Evolutionary conservation across 2,113 vertebrate species (phyloP).

Genomic region (Gorsachius goisagi): DNA sequence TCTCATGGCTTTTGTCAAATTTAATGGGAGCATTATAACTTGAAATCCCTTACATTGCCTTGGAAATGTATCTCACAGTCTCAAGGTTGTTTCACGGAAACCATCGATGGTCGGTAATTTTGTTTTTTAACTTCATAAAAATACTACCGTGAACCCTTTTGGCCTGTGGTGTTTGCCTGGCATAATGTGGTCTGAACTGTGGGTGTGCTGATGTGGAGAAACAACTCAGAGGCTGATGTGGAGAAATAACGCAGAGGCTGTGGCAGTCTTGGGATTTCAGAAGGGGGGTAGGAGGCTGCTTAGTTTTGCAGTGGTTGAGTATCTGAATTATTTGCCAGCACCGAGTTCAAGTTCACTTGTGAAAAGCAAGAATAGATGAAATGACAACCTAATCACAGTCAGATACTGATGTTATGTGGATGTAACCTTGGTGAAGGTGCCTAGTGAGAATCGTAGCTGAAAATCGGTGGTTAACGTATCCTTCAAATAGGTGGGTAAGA

Average conservation of each 20-base stretch:
- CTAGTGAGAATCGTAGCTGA: background rate
- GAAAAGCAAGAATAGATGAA: background rate
- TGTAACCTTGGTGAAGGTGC: background rate
- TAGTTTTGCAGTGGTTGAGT: background rate
- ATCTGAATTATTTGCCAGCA: background rate
- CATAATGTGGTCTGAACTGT: background rate
- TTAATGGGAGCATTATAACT: background rate
- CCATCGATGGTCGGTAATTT: background rate
- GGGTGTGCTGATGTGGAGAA: background rate
- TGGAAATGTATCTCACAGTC: background rate
- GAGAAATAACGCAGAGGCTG: background rate
- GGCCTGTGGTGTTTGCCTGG: background rate
- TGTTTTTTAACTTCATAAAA: background rate
- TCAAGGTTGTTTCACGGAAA: background rate
- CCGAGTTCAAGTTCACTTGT: background rate
- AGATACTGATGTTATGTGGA: rapidly evolving
- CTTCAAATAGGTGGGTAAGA: background rate
- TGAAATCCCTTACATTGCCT: background rate
- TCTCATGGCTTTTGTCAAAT: background rate
- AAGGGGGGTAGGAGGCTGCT: background rate
- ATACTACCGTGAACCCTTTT: background rate
- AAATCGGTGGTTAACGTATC: background rate
- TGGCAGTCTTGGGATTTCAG: background rate
- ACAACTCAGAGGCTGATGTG: background rate
- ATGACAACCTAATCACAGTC: background rate